Conservation (phyloP, 1,140 invertebrate species). For the Centruroides sculpturatus region DNA sequence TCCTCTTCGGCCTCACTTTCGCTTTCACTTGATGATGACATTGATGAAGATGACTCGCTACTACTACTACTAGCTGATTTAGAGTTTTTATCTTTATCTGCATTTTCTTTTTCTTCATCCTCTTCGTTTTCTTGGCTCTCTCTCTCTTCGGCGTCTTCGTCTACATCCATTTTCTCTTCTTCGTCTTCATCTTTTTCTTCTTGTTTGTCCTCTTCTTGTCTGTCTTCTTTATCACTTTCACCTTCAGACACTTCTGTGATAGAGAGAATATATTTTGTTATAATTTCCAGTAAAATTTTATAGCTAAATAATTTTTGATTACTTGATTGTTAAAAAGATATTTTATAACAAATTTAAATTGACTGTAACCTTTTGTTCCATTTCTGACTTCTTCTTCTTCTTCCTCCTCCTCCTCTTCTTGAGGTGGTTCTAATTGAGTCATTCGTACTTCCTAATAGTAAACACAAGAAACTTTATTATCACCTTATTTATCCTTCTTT, state of each 20-base stretch:
- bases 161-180: conserved; percentile 17
- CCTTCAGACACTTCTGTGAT: not conserved
- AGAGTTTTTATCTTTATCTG: not conserved
- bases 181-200: conserved; percentile 18
- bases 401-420: conserved; percentile 57
- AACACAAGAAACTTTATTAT: not conserved
- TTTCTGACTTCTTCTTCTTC: conserved; percentile 22
- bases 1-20: conserved; percentile 10
- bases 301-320: too few species aligned
- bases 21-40: conserved; percentile 19
- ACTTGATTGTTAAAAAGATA: too few species aligned
- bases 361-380: conserved; percentile 18
- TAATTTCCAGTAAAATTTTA: too few species aligned
- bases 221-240: conserved; percentile 3
- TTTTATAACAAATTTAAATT: not conserved
- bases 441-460: conserved; percentile 41
- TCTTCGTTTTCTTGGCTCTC: conserved; percentile 3
- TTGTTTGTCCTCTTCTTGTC: conserved; percentile 11
- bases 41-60: conserved; percentile 1
- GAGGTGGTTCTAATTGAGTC: conserved; percentile 68
- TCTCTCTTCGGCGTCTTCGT: conserved; percentile 17
- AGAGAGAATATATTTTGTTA: not conserved
- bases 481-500: too few species aligned
- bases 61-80: not conserved
- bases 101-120: conserved; percentile 5